A percentile compares a stretch with the other conserved stretches of the same genome.
Conservation (phyloP, 2,888 invertebrate species). For the Molorchus minor region DNA sequence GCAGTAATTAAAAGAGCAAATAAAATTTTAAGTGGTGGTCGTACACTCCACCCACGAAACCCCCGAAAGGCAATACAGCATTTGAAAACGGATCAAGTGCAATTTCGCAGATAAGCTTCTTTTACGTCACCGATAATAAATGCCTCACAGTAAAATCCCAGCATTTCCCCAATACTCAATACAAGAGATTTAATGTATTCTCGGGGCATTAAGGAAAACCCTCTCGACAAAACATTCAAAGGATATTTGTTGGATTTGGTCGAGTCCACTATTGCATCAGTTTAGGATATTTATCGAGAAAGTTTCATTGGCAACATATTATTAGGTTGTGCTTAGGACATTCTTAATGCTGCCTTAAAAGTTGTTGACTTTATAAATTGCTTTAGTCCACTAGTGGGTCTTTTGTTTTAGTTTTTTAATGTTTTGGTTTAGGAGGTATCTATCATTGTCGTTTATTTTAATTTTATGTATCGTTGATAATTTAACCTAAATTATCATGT, state of each 20-base stretch:
- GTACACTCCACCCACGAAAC: background rate
- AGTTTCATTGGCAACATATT: background rate
- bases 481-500: no score
- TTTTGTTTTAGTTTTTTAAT: no score
- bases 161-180: constrained; percentile 15
- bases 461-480: no score
- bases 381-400: no score
- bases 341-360: no score
- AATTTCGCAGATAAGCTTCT: constrained; percentile 23
- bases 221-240: constrained; percentile 13
- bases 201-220: constrained; percentile 11
- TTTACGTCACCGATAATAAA: constrained; percentile 23
- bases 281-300: background rate
- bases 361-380: no score
- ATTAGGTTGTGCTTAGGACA: no score
- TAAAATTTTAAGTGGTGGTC: background rate
- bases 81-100: constrained; percentile 16
- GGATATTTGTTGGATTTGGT: background rate
- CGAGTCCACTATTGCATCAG: background rate
- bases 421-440: no score
- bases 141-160: constrained; percentile 15
- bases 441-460: no score
- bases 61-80: constrained; percentile 3
- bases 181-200: constrained; percentile 17
- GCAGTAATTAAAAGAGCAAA: no score